Conservation (phyloP, 2,113 vertebrate genomes). For the Grammomys surdaster region DNA sequence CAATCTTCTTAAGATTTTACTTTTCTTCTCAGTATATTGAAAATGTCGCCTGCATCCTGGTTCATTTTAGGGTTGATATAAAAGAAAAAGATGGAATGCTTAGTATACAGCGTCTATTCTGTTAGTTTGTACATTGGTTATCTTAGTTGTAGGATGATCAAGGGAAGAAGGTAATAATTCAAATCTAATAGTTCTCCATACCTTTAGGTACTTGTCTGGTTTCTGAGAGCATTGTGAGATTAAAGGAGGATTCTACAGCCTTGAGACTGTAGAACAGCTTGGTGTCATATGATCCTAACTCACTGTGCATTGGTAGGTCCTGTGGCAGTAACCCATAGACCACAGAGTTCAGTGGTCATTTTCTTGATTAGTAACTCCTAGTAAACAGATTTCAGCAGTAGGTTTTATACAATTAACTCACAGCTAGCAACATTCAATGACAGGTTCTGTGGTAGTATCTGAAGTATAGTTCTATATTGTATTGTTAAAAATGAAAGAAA, state of each 20-base stretch:
- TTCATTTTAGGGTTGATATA: background rate
- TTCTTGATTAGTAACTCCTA: background rate
- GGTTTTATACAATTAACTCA: background rate
- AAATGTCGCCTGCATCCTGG: background rate
- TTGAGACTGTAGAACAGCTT: background rate
- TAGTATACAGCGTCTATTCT: background rate
- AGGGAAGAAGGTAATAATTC: rapidly evolving
- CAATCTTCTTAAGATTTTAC: background rate
- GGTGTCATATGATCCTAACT: background rate
- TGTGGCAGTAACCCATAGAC: background rate
- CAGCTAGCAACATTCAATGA: background rate
- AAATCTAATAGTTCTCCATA: rapidly evolving
- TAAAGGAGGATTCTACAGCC: background rate
- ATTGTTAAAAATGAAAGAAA: background rate
- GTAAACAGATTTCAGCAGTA: background rate
- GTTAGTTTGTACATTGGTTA: background rate
- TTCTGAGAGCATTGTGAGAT: background rate
- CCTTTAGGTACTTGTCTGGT: background rate
- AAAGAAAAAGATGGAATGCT: background rate
- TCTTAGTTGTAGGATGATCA: background rate
- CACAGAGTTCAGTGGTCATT: background rate
- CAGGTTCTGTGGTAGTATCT: background rate
- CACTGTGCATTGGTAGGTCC: background rate
- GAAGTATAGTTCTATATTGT: background rate
- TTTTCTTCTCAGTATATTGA: background rate